Conservation (phyloP, 2,888 invertebrate genomes). For the Patella ulyssiponensis region DNA sequence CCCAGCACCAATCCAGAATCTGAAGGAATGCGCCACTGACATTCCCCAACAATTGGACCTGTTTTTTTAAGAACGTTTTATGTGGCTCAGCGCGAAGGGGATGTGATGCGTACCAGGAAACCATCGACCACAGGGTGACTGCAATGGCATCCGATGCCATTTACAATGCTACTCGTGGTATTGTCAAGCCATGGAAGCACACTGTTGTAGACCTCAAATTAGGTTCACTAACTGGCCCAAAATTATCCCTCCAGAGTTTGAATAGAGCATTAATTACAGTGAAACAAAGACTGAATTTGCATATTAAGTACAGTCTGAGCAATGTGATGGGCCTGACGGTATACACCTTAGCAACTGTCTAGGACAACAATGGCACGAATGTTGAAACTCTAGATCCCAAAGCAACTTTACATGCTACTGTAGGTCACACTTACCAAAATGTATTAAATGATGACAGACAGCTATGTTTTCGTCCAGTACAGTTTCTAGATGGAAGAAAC, state of each 20-base stretch:
- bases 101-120: neutral
- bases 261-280: conserved; percentile 31
- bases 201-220: no score
- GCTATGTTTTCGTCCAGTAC: neutral
- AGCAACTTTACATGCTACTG: no score
- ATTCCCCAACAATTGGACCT: no score
- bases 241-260: conserved; percentile 24
- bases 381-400: conserved; percentile 21
- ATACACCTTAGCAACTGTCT: conserved; percentile 11
- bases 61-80: no score
- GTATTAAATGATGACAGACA: neutral
- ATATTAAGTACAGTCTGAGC: conserved; percentile 19
- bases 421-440: conserved; percentile 23
- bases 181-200: conserved; percentile 31
- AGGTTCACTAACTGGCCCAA: no score
- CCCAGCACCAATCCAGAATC: neutral
- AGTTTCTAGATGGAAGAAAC: neutral
- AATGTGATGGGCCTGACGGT: conserved; percentile 17
- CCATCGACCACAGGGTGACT: neutral
- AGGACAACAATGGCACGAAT: conserved; percentile 26
- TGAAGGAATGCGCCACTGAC: no score
- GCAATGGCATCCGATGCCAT: conserved; percentile 23
- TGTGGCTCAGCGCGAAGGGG: no score
- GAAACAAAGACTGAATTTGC: conserved; percentile 29
- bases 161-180: conserved; percentile 28